Evolutionary conservation across 2,113 vertebrate genomes (phyloP).

Genomic region (Holacanthus passer): DNA sequence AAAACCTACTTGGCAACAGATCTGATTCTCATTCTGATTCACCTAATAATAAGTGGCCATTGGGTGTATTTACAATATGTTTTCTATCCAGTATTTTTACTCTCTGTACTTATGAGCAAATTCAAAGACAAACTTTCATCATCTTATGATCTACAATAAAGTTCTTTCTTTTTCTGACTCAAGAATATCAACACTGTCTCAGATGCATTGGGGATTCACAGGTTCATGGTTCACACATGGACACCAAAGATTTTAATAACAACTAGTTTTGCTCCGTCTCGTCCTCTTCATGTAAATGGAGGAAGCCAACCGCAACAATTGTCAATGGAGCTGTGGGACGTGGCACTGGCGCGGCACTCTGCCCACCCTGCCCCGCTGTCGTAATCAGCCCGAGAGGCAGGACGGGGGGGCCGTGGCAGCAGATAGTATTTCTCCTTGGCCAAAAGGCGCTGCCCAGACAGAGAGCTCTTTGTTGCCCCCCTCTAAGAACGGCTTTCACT

Average conservation of each 20-base stretch:
- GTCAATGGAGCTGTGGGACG: conserved; percentile 59
- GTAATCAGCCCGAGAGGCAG: conserved; percentile 72
- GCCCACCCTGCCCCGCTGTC: conserved; percentile 68
- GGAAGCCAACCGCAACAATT: conserved; percentile 47
- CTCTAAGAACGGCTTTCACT: conserved; percentile 79
- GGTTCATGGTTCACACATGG: background rate
- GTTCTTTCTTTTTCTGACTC: background rate
- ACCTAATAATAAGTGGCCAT: background rate
- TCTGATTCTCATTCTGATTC: no score
- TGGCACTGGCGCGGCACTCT: conserved; percentile 44
- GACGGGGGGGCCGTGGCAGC: conserved; percentile 67
- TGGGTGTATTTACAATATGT: no score
- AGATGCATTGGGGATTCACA: background rate
- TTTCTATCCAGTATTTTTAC: background rate
- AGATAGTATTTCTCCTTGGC: conserved; percentile 83
- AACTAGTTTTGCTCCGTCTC: conserved; percentile 2
- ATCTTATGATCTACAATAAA: background rate
- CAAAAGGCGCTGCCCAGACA: conserved; percentile 80
- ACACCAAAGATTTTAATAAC: background rate
- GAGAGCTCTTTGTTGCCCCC: conserved; percentile 82
- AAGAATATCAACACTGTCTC: background rate
- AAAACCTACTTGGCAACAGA: no score
- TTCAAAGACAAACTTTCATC: background rate
- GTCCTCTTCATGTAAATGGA: conserved; percentile 31
- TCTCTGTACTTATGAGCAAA: background rate